phyloP scores from a whole-genome alignment of 2,797 vertebrate species.

The Halcyon badia region DNA sequence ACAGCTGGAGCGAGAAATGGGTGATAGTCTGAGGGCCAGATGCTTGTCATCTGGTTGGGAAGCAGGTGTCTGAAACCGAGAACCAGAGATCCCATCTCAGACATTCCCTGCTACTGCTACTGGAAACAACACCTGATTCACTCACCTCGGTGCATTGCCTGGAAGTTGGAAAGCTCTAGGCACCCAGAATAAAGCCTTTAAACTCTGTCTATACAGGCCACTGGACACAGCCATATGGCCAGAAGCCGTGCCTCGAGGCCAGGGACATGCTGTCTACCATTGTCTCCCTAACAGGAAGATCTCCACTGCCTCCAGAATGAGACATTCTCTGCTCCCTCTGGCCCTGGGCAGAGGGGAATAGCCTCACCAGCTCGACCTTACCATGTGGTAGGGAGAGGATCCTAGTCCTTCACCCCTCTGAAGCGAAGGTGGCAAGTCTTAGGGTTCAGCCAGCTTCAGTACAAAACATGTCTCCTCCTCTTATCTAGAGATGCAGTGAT shows the following conservation, averaged over 20 bases:
- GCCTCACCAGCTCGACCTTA: not conserved
- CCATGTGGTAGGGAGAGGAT: conserved; percentile 6
- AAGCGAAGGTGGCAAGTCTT: not conserved
- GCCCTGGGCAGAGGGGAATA: conserved; percentile 29
- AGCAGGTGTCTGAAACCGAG: conserved; percentile 1
- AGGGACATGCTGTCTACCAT: conserved; percentile 30
- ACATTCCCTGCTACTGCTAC: not conserved
- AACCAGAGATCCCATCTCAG: not conserved
- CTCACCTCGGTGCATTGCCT: not conserved
- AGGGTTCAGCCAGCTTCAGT: conserved; percentile 53
- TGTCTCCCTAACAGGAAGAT: conserved; percentile 28
- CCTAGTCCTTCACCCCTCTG: conserved; percentile 36
- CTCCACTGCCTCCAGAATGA: conserved; percentile 58
- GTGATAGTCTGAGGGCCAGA: conserved; percentile 28
- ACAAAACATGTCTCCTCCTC: conserved; percentile 33
- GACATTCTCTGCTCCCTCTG: conserved; percentile 26
- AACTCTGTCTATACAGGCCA: conserved; percentile 14
- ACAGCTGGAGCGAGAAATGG: conserved; percentile 18
- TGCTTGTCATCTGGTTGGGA: not conserved
- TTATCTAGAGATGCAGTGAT: conserved; percentile 64
- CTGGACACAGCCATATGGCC: not conserved
- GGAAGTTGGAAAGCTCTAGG: conserved; percentile 37
- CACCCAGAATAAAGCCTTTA: conserved; percentile 63
- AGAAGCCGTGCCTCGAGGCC: not conserved
- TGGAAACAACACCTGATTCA: not conserved